These are phyloP conservation scores for Proterorhinus semilunaris DNA, from an alignment of 2,113 vertebrate genomes.

Conservation along the genomic window DNA sequence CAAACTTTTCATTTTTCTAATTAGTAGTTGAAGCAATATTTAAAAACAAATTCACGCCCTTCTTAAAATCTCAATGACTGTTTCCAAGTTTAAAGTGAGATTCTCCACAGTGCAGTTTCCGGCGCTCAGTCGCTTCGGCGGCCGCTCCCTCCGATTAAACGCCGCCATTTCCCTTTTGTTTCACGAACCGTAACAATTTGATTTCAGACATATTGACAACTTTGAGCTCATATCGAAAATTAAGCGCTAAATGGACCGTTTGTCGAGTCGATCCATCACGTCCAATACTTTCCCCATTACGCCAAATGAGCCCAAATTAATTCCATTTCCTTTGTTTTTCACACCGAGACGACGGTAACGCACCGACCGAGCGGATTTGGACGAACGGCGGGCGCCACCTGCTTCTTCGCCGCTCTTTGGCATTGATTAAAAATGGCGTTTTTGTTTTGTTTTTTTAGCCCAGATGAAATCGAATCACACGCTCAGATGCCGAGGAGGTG, in stretches of 20 bases:
- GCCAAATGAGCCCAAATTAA: conserved; percentile 39
- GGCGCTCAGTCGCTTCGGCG: too few species aligned
- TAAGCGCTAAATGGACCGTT: background rate
- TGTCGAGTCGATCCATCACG: conserved; percentile 24
- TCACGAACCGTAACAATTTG: background rate
- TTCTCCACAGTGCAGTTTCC: too few species aligned
- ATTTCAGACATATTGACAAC: background rate
- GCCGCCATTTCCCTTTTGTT: background rate
- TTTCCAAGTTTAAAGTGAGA: too few species aligned
- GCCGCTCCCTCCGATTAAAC: background rate
- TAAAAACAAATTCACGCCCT: too few species aligned
- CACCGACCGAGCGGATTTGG: conserved; percentile 47
- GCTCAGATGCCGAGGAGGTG: conserved; percentile 40
- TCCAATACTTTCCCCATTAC: conserved; percentile 47
- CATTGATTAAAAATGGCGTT: conserved; percentile 68
- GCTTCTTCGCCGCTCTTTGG: conserved; percentile 52
- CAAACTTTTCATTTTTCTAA: too few species aligned
- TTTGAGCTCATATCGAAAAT: background rate
- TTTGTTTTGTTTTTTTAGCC: conserved; percentile 64
- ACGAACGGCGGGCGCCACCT: conserved; percentile 55
- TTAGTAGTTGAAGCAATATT: too few species aligned
- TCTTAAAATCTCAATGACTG: too few species aligned
- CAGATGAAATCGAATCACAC: conserved; percentile 70
- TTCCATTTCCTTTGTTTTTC: conserved; percentile 59
- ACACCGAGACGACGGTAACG: conserved; percentile 36